phyloP scores from a whole-genome alignment of 1,140 invertebrate species.

The Maconellicoccus hirsutus region DNA sequence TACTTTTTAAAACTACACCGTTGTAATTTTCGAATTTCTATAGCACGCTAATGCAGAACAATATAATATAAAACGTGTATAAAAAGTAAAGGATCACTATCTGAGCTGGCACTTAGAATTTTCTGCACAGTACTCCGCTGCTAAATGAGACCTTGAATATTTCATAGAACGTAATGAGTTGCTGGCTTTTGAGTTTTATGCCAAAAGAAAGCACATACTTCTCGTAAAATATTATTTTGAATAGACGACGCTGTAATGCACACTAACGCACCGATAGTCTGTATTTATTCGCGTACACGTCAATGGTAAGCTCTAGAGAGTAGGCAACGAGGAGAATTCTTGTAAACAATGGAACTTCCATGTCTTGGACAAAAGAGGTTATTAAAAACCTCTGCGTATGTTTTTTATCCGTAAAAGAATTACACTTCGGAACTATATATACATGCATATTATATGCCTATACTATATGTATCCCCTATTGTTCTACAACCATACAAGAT shows the following conservation, averaged over 20 bases:
- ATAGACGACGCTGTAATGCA: not conserved
- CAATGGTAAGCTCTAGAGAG: not conserved
- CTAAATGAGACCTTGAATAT: slow-evolving; percentile 19
- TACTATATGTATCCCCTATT: not conserved
- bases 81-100: not conserved
- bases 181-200: not conserved
- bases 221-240: not conserved
- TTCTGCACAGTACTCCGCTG: not conserved
- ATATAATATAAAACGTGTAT: not conserved
- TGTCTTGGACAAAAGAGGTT: slow-evolving; percentile 17
- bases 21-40: not conserved
- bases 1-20: not conserved
- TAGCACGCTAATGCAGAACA: not conserved
- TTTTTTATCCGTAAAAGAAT: slow-evolving; percentile 20
- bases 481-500: slow-evolving; percentile 12
- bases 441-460: not conserved
- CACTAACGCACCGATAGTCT: not conserved
- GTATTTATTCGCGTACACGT: not conserved
- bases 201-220: not conserved
- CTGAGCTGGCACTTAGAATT: not conserved
- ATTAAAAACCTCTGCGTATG: slow-evolving; percentile 16
- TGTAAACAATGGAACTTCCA: slow-evolving; percentile 10
- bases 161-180: slow-evolving; percentile 15
- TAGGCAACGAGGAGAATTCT: slow-evolving; percentile 4
- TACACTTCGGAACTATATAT: slow-evolving; percentile 6